Conservation (phyloP, 2,797 vertebrate genomes). For the Aphelocoma californica region DNA sequence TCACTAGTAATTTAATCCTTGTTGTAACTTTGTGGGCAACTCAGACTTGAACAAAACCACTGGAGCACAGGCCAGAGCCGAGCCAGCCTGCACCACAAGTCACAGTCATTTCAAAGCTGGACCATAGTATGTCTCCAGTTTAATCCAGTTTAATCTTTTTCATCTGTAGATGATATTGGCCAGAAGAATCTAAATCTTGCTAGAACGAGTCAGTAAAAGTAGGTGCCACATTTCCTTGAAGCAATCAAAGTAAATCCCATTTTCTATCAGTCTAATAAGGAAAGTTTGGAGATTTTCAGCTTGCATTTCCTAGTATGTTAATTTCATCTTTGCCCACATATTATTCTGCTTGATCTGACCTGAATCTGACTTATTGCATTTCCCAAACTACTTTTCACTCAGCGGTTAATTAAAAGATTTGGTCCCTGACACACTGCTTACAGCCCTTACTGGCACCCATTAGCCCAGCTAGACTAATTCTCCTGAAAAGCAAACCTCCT, state of each 20-base stretch:
- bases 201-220: background rate
- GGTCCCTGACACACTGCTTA: slow-evolving; percentile 66
- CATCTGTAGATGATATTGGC: background rate
- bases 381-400: slow-evolving; percentile 67
- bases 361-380: slow-evolving; percentile 68
- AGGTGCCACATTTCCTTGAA: background rate
- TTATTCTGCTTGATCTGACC: slow-evolving; percentile 76
- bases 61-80: background rate
- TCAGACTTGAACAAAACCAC: background rate
- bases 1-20: background rate
- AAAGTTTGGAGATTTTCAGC: slow-evolving; percentile 62
- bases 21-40: background rate
- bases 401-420: slow-evolving; percentile 71
- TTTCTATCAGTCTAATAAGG: slow-evolving; percentile 41
- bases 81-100: background rate
- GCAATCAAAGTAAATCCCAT: slow-evolving; percentile 25
- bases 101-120: background rate
- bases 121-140: background rate
- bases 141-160: background rate
- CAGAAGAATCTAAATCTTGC: background rate
- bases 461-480: slow-evolving; percentile 63
- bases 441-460: slow-evolving; percentile 63
- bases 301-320: slow-evolving; percentile 67
- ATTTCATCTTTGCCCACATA: slow-evolving; percentile 67
- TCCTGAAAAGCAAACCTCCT: slow-evolving; percentile 64